Conservation (phyloP, 2,888 invertebrate genomes). For the Drosophila leonis region DNA sequence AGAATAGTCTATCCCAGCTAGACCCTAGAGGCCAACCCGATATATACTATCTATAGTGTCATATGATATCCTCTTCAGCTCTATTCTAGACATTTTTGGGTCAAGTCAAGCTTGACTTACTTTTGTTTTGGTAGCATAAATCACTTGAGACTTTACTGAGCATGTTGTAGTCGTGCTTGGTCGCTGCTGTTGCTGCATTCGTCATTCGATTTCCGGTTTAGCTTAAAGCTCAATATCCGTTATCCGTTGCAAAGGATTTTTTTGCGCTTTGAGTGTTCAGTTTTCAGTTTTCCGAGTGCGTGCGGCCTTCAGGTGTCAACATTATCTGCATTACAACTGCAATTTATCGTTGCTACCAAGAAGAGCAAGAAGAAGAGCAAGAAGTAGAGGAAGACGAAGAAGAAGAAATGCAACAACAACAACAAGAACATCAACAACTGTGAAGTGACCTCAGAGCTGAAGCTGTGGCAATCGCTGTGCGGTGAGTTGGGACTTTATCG, state of each 20-base stretch:
- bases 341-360: conserved; percentile 55
- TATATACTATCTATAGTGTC: no score
- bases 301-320: conserved; percentile 69
- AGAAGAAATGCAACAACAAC: conserved; percentile 8
- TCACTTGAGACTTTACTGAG: background rate
- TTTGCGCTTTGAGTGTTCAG: background rate
- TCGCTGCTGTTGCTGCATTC: background rate
- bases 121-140: background rate
- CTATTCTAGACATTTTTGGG: background rate
- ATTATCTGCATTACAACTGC: conserved; percentile 59
- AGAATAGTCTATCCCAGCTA: background rate
- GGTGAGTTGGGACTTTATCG: conserved; percentile 48
- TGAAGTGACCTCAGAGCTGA: conserved; percentile 20
- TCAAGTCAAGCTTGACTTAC: background rate
- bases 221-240: conserved; percentile 61
- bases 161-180: conserved; percentile 2
- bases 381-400: background rate
- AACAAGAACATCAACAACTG: conserved; percentile 19
- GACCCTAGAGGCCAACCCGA: background rate
- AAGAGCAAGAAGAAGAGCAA: background rate
- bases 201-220: conserved; percentile 45
- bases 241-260: conserved; percentile 26
- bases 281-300: conserved; percentile 4
- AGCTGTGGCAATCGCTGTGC: conserved; percentile 13
- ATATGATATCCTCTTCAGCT: background rate